A percentile compares a stretch with the other conserved stretches of the same genome.
phyloP scores from a whole-genome alignment of 2,797 vertebrate genomes.

The Sciurus vulgaris region DNA sequence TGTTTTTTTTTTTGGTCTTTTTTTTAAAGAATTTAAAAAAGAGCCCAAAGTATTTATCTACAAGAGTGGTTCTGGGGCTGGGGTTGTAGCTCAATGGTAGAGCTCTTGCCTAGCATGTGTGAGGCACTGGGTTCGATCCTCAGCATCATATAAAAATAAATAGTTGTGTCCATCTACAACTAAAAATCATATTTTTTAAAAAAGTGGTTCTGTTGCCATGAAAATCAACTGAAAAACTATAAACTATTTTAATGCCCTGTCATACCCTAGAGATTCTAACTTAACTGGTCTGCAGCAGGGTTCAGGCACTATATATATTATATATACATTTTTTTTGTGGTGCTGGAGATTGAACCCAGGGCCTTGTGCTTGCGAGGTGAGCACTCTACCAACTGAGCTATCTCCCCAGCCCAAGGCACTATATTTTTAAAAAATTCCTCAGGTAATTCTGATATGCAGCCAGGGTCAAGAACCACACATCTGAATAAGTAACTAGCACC shows the following conservation, averaged over 20 bases:
- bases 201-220: neutral
- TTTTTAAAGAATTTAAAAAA: conserved; percentile 38
- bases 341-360: too few relatives aligned
- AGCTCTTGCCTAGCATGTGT: too few relatives aligned
- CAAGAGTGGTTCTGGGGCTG: neutral
- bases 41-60: neutral
- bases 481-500: neutral
- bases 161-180: neutral
- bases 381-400: too few relatives aligned
- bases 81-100: too few relatives aligned
- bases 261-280: neutral
- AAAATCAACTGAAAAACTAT: conserved; percentile 23
- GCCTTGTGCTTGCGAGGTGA: too few relatives aligned
- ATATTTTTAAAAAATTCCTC: neutral
- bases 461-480: neutral
- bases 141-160: too few relatives aligned
- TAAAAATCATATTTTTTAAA: too few relatives aligned
- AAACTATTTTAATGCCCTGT: neutral
- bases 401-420: neutral
- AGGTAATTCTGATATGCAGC: neutral
- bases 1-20: neutral
- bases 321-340: too few relatives aligned
- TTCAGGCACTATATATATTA: neutral
- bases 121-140: too few relatives aligned
- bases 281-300: neutral